phyloP scores from a whole-genome alignment of 2,113 vertebrate species.

The Orthonyx spaldingii region DNA sequence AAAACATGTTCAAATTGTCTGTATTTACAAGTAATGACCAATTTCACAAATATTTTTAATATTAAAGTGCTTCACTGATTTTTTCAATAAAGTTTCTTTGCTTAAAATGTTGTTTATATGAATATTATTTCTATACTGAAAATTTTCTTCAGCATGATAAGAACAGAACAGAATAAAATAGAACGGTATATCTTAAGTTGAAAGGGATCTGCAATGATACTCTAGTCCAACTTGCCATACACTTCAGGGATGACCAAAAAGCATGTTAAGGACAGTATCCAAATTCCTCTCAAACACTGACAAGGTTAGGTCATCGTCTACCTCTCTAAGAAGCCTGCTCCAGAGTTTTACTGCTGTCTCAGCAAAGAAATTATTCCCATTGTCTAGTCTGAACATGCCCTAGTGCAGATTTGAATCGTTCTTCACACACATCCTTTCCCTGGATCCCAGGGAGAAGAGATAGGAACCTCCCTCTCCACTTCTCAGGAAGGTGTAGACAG shows the following conservation, averaged over 20 bases:
- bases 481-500: neutral
- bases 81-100: neutral
- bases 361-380: neutral
- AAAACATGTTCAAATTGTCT: neutral
- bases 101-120: neutral
- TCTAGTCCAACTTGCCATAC: neutral
- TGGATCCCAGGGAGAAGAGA: neutral
- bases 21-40: neutral
- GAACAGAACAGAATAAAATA: neutral
- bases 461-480: neutral
- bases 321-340: neutral
- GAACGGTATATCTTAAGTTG: neutral
- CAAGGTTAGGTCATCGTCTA: fast-evolving
- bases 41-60: neutral
- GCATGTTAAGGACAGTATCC: neutral
- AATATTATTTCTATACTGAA: neutral
- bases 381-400: neutral
- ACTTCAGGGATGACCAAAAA: neutral
- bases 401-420: neutral
- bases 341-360: neutral
- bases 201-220: neutral
- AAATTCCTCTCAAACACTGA: neutral
- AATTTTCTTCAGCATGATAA: neutral
- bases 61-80: neutral
- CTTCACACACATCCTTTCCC: fast-evolving